Evolutionary conservation across 2,797 vertebrate species (phyloP).

Genomic region (Sarcoramphus papa): DNA sequence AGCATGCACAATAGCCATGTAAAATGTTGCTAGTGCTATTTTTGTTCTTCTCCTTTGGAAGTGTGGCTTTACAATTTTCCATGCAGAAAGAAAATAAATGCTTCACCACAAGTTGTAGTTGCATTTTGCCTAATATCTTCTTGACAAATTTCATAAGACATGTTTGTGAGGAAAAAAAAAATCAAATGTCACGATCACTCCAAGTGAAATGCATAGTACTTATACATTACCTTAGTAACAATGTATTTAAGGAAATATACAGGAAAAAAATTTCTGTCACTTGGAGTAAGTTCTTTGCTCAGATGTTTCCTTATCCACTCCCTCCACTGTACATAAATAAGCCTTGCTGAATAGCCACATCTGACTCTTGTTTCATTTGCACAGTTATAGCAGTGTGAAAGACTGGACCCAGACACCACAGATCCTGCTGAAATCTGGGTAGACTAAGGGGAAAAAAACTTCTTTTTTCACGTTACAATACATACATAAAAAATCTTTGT

Average conservation of each 20-base stretch:
- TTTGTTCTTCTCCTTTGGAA: slow-evolving; percentile 2
- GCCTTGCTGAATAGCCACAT: background rate
- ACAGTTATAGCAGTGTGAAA: background rate
- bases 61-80: background rate
- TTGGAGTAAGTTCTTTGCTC: background rate
- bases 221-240: background rate
- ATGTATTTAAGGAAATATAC: background rate
- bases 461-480: background rate
- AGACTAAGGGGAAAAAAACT: background rate
- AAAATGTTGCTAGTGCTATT: background rate
- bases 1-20: background rate
- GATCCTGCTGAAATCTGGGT: background rate
- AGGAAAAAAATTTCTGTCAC: background rate
- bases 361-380: background rate
- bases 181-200: background rate
- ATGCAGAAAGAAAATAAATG: background rate
- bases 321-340: background rate
- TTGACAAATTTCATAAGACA: background rate
- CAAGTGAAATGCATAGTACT: background rate
- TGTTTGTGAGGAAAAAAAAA: background rate
- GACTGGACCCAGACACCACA: background rate
- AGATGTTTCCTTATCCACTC: background rate
- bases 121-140: background rate
- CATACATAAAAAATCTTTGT: background rate
- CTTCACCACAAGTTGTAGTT: background rate